Evolutionary conservation across 1,140 invertebrate species (phyloP).

Genomic region (Dufourea novaeangliae): DNA sequence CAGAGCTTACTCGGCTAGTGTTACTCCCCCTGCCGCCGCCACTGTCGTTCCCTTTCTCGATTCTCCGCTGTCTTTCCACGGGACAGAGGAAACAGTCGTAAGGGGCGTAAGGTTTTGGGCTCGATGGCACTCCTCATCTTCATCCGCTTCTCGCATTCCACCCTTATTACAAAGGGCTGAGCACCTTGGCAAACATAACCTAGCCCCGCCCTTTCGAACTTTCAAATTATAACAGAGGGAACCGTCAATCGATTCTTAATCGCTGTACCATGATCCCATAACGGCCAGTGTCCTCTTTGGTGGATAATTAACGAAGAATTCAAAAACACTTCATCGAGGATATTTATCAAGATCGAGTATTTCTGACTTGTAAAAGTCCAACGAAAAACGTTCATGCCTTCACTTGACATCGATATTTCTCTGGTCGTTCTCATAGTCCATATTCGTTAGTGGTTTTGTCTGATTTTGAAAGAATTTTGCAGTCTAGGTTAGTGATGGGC

Average conservation of each 20-base stretch:
- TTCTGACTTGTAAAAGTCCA: no score
- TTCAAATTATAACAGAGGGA: constrained; percentile 21
- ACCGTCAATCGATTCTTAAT: constrained; percentile 14
- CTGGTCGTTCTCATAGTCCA: no score
- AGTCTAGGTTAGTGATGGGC: no score
- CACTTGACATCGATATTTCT: constrained; percentile 55
- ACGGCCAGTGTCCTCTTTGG: no score
- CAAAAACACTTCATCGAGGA: no score
- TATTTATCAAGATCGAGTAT: no score
- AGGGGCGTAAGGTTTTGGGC: constrained; percentile 67
- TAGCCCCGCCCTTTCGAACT: neutral
- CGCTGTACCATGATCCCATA: neutral
- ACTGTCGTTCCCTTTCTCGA: neutral
- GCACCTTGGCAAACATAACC: neutral
- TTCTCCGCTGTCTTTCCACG: constrained; percentile 10
- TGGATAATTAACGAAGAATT: no score
- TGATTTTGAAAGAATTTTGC: constrained; percentile 15
- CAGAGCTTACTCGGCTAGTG: constrained; percentile 80
- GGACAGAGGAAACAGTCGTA: constrained; percentile 28
- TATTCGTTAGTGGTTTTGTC: no score
- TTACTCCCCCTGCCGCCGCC: constrained; percentile 67
- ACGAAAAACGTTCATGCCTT: no score
- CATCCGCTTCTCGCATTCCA: constrained; percentile 70
- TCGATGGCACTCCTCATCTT: constrained; percentile 59
- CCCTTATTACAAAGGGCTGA: constrained; percentile 62